These are phyloP conservation scores for Drosophila littoralis DNA, from an alignment of 1,140 invertebrate genomes.

Conservation along the genomic window DNA sequence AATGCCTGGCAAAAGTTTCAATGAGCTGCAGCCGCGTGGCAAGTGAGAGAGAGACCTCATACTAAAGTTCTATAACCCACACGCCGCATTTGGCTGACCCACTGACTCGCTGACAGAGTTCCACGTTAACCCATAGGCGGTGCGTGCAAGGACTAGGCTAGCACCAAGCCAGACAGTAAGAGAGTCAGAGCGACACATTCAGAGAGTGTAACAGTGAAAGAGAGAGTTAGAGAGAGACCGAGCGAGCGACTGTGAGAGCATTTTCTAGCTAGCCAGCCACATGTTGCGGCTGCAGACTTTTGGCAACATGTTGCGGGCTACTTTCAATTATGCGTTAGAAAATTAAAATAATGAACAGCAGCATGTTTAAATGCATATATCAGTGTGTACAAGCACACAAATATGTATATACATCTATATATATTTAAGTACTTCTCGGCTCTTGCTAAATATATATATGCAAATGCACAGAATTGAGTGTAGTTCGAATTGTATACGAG, in stretches of 20 bases:
- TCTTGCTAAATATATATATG: slow-evolving; percentile 21
- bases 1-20: slow-evolving; percentile 72
- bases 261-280: slow-evolving; percentile 19
- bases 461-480: slow-evolving; percentile 48
- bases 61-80: slow-evolving; percentile 12
- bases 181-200: slow-evolving; percentile 9
- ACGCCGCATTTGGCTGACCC: slow-evolving; percentile 57
- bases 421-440: slow-evolving; percentile 2
- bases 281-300: slow-evolving; percentile 37
- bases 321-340: slow-evolving; percentile 68
- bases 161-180: background rate
- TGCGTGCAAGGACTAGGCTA: slow-evolving; percentile 45
- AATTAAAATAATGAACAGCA: slow-evolving; percentile 79
- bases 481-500: slow-evolving; percentile 36
- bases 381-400: slow-evolving; percentile 12
- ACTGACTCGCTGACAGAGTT: slow-evolving; percentile 76
- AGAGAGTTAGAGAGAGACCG: slow-evolving; percentile 1
- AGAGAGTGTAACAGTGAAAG: background rate
- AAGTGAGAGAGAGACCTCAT: too few relatives aligned
- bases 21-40: slow-evolving; percentile 48
- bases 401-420: slow-evolving; percentile 9
- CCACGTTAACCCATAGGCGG: slow-evolving; percentile 58
- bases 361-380: slow-evolving; percentile 17
- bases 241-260: slow-evolving; percentile 19
- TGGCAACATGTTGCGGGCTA: slow-evolving; percentile 56